phyloP scores from a whole-genome alignment of 2,113 vertebrate species.

The Engraulis encrasicolus region DNA sequence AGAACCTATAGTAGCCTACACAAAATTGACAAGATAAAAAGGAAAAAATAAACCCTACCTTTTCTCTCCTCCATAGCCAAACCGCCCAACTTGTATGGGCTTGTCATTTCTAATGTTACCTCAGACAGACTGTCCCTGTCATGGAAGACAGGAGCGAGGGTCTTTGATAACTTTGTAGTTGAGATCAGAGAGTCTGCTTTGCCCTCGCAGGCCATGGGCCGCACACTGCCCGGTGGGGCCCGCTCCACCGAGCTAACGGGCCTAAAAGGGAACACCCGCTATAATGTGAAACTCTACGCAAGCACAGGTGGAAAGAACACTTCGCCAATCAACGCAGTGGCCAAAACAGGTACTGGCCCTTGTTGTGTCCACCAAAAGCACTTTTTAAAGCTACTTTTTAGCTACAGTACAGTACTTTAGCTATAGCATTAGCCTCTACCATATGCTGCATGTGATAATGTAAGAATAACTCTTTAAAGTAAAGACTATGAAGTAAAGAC shows the following conservation, averaged over 20 bases:
- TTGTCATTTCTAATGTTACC: constrained; percentile 84
- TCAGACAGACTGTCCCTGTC: constrained; percentile 80
- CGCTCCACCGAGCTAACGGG: constrained; percentile 73
- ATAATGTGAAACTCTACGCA: constrained; percentile 81
- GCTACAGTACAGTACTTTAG: too few species aligned
- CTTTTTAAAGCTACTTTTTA: background rate
- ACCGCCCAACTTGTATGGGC: constrained; percentile 82
- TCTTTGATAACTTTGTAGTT: constrained; percentile 85
- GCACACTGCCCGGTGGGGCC: constrained; percentile 66
- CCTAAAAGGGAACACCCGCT: constrained; percentile 80
- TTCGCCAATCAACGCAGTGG: constrained; percentile 73
- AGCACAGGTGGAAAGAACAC: constrained; percentile 71
- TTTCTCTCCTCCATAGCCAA: constrained; percentile 78
- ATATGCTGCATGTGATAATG: background rate
- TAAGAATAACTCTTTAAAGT: background rate
- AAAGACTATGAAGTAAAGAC: background rate
- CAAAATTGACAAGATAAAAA: background rate
- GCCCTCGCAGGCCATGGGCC: constrained; percentile 78
- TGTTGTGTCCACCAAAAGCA: background rate
- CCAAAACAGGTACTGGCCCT: constrained; percentile 79
- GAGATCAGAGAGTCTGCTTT: constrained; percentile 84
- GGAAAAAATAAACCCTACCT: constrained; percentile 57
- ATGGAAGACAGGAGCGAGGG: constrained; percentile 78
- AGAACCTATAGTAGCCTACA: background rate
- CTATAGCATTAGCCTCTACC: background rate